phyloP scores from a whole-genome alignment of 1,140 invertebrate genomes.

The Battus philenor region DNA sequence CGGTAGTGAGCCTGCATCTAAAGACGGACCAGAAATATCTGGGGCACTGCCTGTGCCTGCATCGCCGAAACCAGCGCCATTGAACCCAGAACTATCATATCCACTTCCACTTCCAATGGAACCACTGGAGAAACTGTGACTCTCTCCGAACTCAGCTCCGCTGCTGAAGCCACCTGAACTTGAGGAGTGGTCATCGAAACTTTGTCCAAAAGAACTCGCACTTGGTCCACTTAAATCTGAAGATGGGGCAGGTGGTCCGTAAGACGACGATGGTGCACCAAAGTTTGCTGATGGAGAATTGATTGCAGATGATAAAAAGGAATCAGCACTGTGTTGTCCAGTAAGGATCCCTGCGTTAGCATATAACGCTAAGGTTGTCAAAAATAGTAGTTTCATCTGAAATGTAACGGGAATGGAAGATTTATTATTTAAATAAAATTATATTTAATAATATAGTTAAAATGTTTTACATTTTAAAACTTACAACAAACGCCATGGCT shows the following conservation, averaged over 20 bases:
- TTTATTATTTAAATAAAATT: not conserved
- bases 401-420: constrained; percentile 34
- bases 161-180: not conserved
- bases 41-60: constrained; percentile 13
- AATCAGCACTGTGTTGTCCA: constrained; percentile 40
- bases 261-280: constrained; percentile 40
- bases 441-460: not conserved
- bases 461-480: constrained; percentile 24
- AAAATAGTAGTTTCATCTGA: constrained; percentile 49
- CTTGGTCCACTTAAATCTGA: constrained; percentile 20
- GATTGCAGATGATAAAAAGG: constrained; percentile 47
- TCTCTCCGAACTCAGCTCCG: constrained; percentile 5
- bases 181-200: constrained; percentile 10
- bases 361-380: constrained; percentile 45
- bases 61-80: constrained; percentile 8
- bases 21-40: not conserved
- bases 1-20: not conserved
- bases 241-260: constrained; percentile 34
- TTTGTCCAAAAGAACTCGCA: constrained; percentile 4
- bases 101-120: constrained; percentile 6
- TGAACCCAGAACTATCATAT: constrained; percentile 9
- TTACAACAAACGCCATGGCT: constrained; percentile 73
- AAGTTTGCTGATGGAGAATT: constrained; percentile 51
- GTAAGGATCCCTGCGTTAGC: constrained; percentile 38
- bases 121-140: constrained; percentile 15